phyloP scores from a whole-genome alignment of 2,113 vertebrate genomes.

The Semnopithecus entellus region DNA sequence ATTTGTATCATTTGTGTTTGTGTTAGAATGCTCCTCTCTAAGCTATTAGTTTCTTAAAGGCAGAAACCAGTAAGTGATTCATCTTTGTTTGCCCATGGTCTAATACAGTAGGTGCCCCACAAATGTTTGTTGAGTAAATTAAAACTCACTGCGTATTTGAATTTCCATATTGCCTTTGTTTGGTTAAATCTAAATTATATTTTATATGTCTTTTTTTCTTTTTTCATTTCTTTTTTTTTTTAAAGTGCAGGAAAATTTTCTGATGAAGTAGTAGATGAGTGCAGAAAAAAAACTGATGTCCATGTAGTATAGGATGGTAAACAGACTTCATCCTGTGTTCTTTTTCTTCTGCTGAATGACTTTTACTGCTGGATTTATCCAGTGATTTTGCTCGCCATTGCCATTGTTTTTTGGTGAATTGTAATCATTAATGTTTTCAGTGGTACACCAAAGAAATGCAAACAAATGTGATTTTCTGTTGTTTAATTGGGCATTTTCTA shows the following conservation, averaged over 20 bases:
- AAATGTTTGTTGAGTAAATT: conserved; percentile 25
- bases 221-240: neutral
- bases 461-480: neutral
- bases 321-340: neutral
- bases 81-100: conserved; percentile 16
- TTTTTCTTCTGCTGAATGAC: neutral
- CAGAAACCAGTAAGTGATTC: conserved; percentile 13
- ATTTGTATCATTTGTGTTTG: neutral
- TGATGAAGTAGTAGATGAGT: neutral
- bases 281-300: neutral
- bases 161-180: neutral
- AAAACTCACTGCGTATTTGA: neutral
- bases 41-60: conserved; percentile 14
- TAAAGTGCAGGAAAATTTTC: neutral
- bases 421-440: conserved; percentile 32
- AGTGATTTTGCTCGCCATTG: neutral
- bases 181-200: conserved; percentile 6
- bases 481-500: neutral
- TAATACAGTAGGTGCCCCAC: neutral
- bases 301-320: neutral
- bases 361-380: neutral
- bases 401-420: neutral
- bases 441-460: neutral
- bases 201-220: neutral
- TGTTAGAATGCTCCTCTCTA: conserved; percentile 15